A percentile compares a stretch with the other conserved stretches of the same genome.
Evolutionary conservation across 2,113 vertebrate species (phyloP).

Genomic region (Hyperopisus bebe): DNA sequence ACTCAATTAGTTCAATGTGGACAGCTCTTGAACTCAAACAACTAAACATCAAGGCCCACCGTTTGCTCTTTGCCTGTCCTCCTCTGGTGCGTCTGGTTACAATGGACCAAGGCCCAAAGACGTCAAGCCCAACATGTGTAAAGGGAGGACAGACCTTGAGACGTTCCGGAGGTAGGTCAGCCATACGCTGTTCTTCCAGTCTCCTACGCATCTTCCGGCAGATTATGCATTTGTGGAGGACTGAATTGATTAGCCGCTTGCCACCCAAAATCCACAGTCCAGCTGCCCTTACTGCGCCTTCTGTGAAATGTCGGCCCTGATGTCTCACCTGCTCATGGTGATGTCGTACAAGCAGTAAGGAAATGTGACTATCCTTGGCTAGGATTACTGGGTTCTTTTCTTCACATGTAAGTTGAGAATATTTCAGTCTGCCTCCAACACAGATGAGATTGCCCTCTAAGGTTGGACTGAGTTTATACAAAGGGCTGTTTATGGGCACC

Average conservation of each 20-base stretch:
- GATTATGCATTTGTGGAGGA: constrained; percentile 27
- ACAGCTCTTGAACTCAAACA: constrained; percentile 24
- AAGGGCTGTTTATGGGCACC: too few relatives aligned
- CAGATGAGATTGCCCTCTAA: too few relatives aligned
- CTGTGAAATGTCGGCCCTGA: neutral
- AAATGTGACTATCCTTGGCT: constrained; percentile 8
- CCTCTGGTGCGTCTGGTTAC: constrained; percentile 21
- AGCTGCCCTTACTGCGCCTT: constrained; percentile 14
- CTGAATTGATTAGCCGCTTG: constrained; percentile 19
- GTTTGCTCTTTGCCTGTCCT: constrained; percentile 25
- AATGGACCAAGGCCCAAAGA: constrained; percentile 17
- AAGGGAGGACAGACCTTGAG: constrained; percentile 19
- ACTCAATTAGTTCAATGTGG: constrained; percentile 21
- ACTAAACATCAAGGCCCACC: constrained; percentile 27
- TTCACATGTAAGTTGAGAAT: too few relatives aligned
- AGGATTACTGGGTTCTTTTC: neutral
- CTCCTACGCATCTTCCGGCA: constrained; percentile 12
- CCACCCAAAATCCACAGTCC: constrained; percentile 16
- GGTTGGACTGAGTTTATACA: too few relatives aligned
- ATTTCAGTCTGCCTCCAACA: too few relatives aligned
- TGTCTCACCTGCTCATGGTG: constrained; percentile 31
- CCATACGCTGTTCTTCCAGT: constrained; percentile 21
- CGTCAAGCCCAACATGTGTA: neutral
- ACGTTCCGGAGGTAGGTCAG: neutral
- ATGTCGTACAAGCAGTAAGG: constrained; percentile 22